Evolutionary conservation across 2,888 invertebrate species (phyloP).

Genomic region (Bursaphelenchus okinawaensis): DNA sequence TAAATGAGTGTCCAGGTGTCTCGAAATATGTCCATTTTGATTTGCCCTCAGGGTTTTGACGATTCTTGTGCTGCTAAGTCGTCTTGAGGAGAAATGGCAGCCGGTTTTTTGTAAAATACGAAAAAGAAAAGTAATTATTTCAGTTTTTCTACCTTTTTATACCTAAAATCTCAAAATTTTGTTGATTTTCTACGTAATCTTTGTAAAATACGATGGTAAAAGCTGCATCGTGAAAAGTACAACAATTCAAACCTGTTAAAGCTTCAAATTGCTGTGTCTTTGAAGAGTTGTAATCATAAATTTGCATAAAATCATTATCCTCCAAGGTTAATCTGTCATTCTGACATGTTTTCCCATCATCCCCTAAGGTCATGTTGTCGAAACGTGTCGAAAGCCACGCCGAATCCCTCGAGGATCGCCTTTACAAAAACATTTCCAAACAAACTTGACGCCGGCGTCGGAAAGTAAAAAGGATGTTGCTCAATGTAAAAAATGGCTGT

Average conservation of each 20-base stretch:
- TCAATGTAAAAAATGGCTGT: too few relatives aligned
- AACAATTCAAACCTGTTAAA: too few relatives aligned
- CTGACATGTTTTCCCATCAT: not conserved
- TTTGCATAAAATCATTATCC: not conserved
- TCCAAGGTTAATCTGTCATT: not conserved
- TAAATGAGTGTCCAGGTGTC: not conserved
- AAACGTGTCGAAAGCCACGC: not conserved
- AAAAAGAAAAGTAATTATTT: not conserved
- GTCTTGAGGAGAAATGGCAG: not conserved
- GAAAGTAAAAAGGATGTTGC: too few relatives aligned
- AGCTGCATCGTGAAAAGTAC: too few relatives aligned
- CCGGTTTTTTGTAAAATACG: too few relatives aligned
- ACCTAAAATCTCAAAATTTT: not conserved
- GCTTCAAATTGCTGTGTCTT: too few relatives aligned
- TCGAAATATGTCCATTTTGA: slow-evolving; percentile 2
- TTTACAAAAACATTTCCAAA: too few relatives aligned
- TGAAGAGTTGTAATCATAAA: too few relatives aligned
- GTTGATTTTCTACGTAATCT: not conserved
- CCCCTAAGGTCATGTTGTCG: not conserved
- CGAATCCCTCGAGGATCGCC: not conserved
- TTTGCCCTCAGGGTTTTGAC: not conserved
- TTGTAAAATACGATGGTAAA: not conserved
- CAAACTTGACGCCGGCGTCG: too few relatives aligned
- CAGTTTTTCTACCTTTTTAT: not conserved
- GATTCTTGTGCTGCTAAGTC: too few relatives aligned